A percentile compares a stretch with the other conserved stretches of the same genome.
These are phyloP conservation scores for Thunnus albacares DNA, from an alignment of 2,797 vertebrate species.

Conservation along the genomic window DNA sequence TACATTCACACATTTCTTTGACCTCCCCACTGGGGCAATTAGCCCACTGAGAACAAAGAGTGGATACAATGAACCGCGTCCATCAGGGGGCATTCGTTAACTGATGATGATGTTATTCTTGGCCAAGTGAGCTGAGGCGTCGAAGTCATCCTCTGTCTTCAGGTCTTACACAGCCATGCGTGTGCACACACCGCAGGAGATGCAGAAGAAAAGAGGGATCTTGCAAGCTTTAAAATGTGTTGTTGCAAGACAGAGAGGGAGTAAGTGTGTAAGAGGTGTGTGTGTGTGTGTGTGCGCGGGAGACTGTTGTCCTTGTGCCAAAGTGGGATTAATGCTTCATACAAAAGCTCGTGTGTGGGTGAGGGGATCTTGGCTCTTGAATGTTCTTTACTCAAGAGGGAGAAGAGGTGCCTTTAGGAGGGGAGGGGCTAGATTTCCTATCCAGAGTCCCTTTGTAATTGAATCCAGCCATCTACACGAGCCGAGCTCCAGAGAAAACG, in stretches of 20 bases:
- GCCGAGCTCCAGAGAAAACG: slow-evolving; percentile 57
- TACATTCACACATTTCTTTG: slow-evolving; percentile 69
- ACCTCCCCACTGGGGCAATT: slow-evolving; percentile 64
- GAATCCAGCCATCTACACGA: slow-evolving; percentile 73
- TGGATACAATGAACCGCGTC: slow-evolving; percentile 39
- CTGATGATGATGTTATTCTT: slow-evolving; percentile 68
- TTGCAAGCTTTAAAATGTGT: slow-evolving; percentile 46
- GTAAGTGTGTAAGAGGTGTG: slow-evolving; percentile 43
- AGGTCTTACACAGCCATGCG: slow-evolving; percentile 8
- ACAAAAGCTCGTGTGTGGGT: slow-evolving; percentile 68
- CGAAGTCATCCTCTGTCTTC: slow-evolving; percentile 21
- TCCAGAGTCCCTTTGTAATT: slow-evolving; percentile 70
- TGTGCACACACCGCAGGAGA: slow-evolving; percentile 28
- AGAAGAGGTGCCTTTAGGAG: slow-evolving; percentile 55
- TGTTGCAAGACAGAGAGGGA: slow-evolving; percentile 41
- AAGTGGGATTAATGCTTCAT: slow-evolving; percentile 61
- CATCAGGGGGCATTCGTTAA: slow-evolving; percentile 58
- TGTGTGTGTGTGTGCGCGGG: slow-evolving; percentile 46
- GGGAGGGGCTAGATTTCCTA: slow-evolving; percentile 69
- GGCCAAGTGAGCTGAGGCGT: slow-evolving; percentile 42
- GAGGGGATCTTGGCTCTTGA: slow-evolving; percentile 66
- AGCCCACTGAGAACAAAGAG: slow-evolving; percentile 69
- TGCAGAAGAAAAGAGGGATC: slow-evolving; percentile 15
- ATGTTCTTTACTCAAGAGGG: slow-evolving; percentile 63
- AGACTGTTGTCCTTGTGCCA: slow-evolving; percentile 70